Evolutionary conservation across 1,140 invertebrate genomes (phyloP).

Genomic region (Halesus radiatus): DNA sequence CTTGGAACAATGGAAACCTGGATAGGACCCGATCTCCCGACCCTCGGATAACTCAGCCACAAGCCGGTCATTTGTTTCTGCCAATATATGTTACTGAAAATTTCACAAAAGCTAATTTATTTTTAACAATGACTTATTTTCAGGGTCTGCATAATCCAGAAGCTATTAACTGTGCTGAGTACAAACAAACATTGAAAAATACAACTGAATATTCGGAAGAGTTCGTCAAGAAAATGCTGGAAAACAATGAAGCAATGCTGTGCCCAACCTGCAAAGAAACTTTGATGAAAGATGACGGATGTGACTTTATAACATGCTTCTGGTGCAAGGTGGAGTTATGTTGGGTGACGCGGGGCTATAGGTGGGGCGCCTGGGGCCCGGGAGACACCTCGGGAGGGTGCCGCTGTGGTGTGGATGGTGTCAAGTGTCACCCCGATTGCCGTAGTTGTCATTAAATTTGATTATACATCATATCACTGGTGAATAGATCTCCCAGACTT

Average conservation of each 20-base stretch:
- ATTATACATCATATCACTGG: no score
- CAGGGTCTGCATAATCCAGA: slow-evolving; percentile 1
- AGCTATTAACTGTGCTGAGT: not conserved
- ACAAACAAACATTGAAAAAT: not conserved
- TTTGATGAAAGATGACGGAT: slow-evolving; percentile 72
- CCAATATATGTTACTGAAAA: no score
- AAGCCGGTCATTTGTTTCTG: no score
- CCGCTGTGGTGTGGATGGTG: not conserved
- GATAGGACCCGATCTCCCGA: no score
- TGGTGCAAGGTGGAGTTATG: slow-evolving; percentile 74
- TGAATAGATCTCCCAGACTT: no score
- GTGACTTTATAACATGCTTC: slow-evolving; percentile 73
- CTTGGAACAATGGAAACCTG: no score
- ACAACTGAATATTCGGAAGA: not conserved
- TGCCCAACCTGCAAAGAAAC: not conserved
- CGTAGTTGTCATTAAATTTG: no score
- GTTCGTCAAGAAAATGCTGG: not conserved
- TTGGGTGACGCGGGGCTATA: slow-evolving; percentile 68
- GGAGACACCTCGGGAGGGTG: slow-evolving; percentile 16
- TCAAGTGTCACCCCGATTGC: no score
- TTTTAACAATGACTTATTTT: no score
- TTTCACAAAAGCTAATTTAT: no score
- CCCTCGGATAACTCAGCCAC: no score
- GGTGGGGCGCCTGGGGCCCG: not conserved
- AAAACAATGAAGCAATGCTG: not conserved